Conservation (phyloP, 2,888 invertebrate genomes). For the Altica lythri region DNA sequence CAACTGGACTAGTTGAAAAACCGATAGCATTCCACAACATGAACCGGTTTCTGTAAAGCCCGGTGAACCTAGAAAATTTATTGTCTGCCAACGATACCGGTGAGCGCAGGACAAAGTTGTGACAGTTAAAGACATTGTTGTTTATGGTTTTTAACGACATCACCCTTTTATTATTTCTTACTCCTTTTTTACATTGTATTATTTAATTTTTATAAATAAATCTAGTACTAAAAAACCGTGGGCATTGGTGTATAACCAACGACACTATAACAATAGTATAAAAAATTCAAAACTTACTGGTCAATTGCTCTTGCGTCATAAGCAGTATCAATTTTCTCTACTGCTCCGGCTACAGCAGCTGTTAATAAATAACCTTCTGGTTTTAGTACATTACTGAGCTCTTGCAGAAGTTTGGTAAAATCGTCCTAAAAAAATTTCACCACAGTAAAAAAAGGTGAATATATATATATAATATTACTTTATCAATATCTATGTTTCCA, state of each 20-base stretch:
- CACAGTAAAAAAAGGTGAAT: background rate
- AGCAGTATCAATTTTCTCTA: conserved; percentile 42
- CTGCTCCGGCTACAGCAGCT: conserved; percentile 46
- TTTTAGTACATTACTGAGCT: conserved; percentile 40
- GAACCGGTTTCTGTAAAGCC: too few relatives aligned
- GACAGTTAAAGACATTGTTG: too few relatives aligned
- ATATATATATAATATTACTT: conserved; percentile 6
- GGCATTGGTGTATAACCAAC: background rate
- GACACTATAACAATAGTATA: background rate
- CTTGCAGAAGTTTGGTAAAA: conserved; percentile 41
- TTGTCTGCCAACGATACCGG: too few relatives aligned
- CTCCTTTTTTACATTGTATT: too few relatives aligned
- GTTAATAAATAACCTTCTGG: conserved; percentile 42
- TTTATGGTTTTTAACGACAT: too few relatives aligned
- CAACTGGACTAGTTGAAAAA: too few relatives aligned
- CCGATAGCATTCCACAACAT: too few relatives aligned
- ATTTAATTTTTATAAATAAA: background rate
- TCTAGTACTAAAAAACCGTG: background rate
- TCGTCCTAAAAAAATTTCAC: conserved; percentile 41
- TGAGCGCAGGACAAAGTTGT: too few relatives aligned
- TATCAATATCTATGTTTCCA: conserved; percentile 20
- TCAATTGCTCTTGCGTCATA: conserved; percentile 43
- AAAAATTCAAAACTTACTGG: conserved; percentile 36
- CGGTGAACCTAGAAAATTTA: too few relatives aligned
- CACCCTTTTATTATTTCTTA: too few relatives aligned